Evolutionary conservation across 53 echinoderm and acorn worm species (phyloP).

Genomic region (Echinarachnius parma): DNA sequence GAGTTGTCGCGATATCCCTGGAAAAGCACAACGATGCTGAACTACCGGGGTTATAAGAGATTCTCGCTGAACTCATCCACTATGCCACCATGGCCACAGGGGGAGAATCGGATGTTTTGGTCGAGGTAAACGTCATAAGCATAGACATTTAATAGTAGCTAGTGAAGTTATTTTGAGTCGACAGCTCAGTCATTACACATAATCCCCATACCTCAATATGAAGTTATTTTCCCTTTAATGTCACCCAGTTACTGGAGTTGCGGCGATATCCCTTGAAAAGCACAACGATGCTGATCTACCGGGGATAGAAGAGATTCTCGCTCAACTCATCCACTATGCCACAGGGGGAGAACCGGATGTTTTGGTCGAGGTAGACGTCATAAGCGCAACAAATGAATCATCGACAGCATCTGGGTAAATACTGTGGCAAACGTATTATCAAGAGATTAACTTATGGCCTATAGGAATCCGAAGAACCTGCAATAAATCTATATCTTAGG

Average conservation of each 20-base stretch:
- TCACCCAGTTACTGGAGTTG: not conserved
- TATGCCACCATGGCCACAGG: conserved; percentile 19
- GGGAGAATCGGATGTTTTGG: not conserved
- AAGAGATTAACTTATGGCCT: too few species aligned
- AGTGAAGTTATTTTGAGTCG: too few species aligned
- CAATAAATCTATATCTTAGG: too few species aligned
- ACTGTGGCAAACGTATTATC: too few species aligned
- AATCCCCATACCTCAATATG: not conserved
- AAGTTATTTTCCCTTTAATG: not conserved
- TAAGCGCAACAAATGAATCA: conserved; percentile 12
- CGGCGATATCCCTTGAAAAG: conserved; percentile 11
- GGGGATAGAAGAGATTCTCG: conserved; percentile 12
- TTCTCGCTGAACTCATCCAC: conserved; percentile 26
- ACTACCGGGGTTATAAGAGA: conserved; percentile 11
- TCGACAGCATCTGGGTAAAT: conserved; percentile 28
- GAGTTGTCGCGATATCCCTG: not conserved
- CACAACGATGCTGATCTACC: conserved; percentile 17
- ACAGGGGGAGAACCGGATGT: not conserved
- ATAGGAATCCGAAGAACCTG: too few species aligned
- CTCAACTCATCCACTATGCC: conserved; percentile 19
- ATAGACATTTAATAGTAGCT: too few species aligned
- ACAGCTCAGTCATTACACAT: not conserved
- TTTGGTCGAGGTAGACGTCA: conserved; percentile 20
- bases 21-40: conserved; percentile 17
- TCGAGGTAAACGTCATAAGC: conserved; percentile 12